Evolutionary conservation across 2,113 vertebrate species (phyloP), one percentile per base, ranked within the genome.

Genomic region (Romanogobio albipinnatus): DNA sequence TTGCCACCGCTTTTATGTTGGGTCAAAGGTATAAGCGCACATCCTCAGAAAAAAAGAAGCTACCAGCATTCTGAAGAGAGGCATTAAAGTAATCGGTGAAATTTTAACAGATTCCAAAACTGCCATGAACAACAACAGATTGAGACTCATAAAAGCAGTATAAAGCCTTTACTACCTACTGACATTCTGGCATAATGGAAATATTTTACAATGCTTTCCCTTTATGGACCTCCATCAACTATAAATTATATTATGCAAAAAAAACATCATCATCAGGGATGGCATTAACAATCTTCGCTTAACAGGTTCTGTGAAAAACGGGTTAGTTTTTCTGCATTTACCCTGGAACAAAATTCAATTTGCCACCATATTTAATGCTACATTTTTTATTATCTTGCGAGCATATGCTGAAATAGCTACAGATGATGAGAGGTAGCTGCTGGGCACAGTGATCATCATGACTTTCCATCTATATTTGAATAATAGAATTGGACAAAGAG

Each of bases 401-500:
- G 95, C 97, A 98, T 98, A 99, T 99, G 97, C 94, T 96, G 92
- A 93, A 96, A 94, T 87, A 53, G 92, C 95, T 96, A 95, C 95
- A 96, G 95, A 96, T 96, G 96, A 96, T 96, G 95, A n/a, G 93
- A 96, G 95, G 95, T 96, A 94, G 97, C 97, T 97, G 92, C 96
- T 95, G 95, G 97, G 96, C 95, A 97, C 91, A 96, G 92, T 93
- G 93, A 95, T 96, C 95, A 94, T 94, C 94, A 92, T 5, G 87
- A 93, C 91, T 93, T 93, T 94, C 92, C 91, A 91, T 95, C 95
- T 95, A 95, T 93, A 94, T 95, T 95, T 94, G 96, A 96, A 96
- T 96, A 96, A 97, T 91, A 93, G 89, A 92, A 95, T 92, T 10
- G 90, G 92, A 91, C 92, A 95, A 95, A 96, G 95, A 94, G 94